A percentile compares a stretch with the other conserved stretches of the same genome.
Conservation (phyloP, 1,140 invertebrate genomes). For the Drosophila tsacasi region DNA sequence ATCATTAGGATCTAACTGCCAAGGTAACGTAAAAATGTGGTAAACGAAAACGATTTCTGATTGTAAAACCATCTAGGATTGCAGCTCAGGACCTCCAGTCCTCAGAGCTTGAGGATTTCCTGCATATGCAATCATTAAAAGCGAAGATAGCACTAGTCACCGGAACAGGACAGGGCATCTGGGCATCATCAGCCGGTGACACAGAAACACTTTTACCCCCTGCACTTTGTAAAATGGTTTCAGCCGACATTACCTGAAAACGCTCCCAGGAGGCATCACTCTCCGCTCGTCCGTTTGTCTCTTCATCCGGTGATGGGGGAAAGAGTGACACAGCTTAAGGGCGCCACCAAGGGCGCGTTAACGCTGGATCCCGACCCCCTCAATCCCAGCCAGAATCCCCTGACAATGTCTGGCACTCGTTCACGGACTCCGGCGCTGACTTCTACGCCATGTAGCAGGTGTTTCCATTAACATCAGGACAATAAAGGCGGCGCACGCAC, state of each 20-base stretch:
- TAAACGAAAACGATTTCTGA: background rate
- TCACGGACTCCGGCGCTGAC: slow-evolving; percentile 41
- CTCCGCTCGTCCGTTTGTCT: slow-evolving; percentile 15
- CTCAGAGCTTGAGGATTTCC: background rate
- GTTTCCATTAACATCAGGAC: slow-evolving; percentile 43
- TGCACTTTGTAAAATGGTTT: slow-evolving; percentile 28
- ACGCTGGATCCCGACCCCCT: background rate
- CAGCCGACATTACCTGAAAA: slow-evolving; percentile 26
- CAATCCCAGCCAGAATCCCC: slow-evolving; percentile 32
- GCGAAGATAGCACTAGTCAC: background rate
- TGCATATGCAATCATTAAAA: background rate
- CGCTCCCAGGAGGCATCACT: slow-evolving; percentile 40
- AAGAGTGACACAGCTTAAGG: slow-evolving; percentile 24
- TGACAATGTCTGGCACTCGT: slow-evolving; percentile 39
- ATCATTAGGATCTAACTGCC: background rate
- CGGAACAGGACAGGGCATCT: background rate
- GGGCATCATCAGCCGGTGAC: background rate
- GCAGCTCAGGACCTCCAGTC: no score
- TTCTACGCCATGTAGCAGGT: slow-evolving; percentile 37
- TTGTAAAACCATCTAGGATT: background rate
- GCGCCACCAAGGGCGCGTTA: slow-evolving; percentile 3
- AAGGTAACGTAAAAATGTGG: background rate
- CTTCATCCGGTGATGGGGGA: slow-evolving; percentile 3
- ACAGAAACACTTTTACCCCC: slow-evolving; percentile 20
- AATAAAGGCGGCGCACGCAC: slow-evolving; percentile 64